phyloP scores from a whole-genome alignment of 2,888 invertebrate genomes.

The Carpatolechia fugitivella region DNA sequence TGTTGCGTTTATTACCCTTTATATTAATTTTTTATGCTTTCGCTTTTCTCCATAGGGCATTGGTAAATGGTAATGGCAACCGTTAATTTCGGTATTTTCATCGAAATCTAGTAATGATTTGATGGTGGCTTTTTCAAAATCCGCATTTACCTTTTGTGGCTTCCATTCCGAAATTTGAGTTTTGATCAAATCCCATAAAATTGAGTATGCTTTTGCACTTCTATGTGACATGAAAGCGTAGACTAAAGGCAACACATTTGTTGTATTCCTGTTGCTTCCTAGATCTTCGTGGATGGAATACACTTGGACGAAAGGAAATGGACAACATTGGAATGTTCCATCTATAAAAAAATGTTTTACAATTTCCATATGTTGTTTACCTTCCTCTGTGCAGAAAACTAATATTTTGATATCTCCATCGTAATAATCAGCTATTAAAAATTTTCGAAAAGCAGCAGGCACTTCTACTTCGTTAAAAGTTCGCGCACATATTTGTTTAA shows the following conservation, averaged over 20 bases:
- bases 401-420: neutral
- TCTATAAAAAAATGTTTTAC: constrained; percentile 1
- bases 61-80: neutral
- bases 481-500: neutral
- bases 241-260: constrained; percentile 3
- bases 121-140: constrained; percentile 10
- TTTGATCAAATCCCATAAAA: constrained; percentile 5
- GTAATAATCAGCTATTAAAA: constrained; percentile 7
- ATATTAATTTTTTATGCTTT: neutral
- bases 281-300: constrained; percentile 2
- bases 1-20: neutral
- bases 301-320: neutral
- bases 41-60: neutral
- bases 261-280: neutral
- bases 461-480: constrained; percentile 2
- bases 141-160: neutral
- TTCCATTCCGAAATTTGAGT: constrained; percentile 5
- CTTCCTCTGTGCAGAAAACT: constrained; percentile 5
- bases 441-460: neutral
- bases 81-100: neutral
- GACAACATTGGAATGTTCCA: constrained; percentile 8
- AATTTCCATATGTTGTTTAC: neutral
- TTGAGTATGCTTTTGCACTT: neutral
- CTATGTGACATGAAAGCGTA: constrained; percentile 5
- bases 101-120: neutral